Base-by-base conservation (phyloP, 2,113 vertebrate genomes). In the Gorsachius goisagi region DNA sequence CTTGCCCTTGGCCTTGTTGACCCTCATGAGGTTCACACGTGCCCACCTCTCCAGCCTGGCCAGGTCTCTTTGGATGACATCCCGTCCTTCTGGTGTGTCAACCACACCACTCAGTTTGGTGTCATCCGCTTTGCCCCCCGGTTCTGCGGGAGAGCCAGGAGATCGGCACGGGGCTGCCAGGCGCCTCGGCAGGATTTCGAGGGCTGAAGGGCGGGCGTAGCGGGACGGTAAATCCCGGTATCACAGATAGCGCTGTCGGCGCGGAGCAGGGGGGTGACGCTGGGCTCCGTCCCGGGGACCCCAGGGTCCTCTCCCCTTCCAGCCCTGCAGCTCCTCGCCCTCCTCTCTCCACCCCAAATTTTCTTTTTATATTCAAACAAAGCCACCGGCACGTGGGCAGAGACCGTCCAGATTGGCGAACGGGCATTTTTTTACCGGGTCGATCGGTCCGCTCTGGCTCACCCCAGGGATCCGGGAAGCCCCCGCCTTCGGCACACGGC, bases 121-220 rank as follows among this genome's bases (percentile, higher is more conserved):
- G n/a, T n/a, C n/a, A n/a, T n/a, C n/a, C 9, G 0, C 13, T 78
- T 63, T 14, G 18, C 41, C 53, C 82, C 33, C 39, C 0, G 7
- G 37, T 23, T 20, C 35, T 21, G 37, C 30, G 12, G 71, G 10
- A 68, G 53, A 41, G 22, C 9, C 49, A 11, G 60, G 15, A 28
- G 62, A 13, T 39, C 77, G 0, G 0, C 9, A 1, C 1, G 2
- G 62, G 37, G n/a, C 27, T 52, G 72, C 55, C 1, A 2, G 75
- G 18, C 2, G 1, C 3, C 0, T 30, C 15, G 76, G 24, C 28
- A 12, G 72, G 22, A 52, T 45, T 60, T 47, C 0, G 7, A 49
- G 60, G 41, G 37, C n/a, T 63, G 59, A 4, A 27, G 64, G 32
- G 9, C 1, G 24, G 73, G 14, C 0, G 3, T 11, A 15, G 52